Conservation (phyloP, 2,888 invertebrate genomes). For the Incurvaria masculella region DNA sequence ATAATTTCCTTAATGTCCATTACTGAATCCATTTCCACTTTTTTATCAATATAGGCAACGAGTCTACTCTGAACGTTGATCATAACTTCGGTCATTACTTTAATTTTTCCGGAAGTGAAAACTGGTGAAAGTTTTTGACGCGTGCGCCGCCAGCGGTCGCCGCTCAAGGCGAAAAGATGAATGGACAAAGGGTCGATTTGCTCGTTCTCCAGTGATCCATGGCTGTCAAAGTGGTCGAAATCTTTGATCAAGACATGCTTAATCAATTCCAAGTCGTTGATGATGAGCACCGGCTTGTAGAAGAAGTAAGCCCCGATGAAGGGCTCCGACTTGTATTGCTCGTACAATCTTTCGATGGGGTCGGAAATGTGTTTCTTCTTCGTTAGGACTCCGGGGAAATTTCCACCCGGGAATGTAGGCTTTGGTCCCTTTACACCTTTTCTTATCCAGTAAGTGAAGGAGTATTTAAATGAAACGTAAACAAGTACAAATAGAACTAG, state of each 20-base stretch:
- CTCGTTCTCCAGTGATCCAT: constrained; percentile 42
- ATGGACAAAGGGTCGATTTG: constrained; percentile 45
- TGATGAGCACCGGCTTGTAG: constrained; percentile 56
- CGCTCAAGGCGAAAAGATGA: constrained; percentile 41
- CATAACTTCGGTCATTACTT: constrained; percentile 49
- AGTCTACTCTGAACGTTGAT: constrained; percentile 38
- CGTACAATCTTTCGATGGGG: constrained; percentile 57
- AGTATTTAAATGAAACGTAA: constrained; percentile 36
- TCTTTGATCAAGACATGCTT: constrained; percentile 60
- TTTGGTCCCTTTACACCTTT: constrained; percentile 53
- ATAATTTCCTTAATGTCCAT: constrained; percentile 36
- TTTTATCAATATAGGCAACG: constrained; percentile 19
- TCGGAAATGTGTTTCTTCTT: constrained; percentile 59
- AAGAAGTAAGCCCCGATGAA: constrained; percentile 62
- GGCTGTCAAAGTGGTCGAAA: constrained; percentile 55
- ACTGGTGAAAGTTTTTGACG: constrained; percentile 53
- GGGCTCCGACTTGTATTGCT: constrained; percentile 44
- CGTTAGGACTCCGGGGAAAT: constrained; percentile 51
- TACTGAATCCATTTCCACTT: constrained; percentile 5
- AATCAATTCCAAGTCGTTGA: constrained; percentile 60
- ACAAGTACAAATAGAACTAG: constrained; percentile 24
- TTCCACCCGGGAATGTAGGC: constrained; percentile 62
- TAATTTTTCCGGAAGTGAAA: constrained; percentile 58
- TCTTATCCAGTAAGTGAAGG: constrained; percentile 58
- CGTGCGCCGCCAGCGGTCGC: constrained; percentile 52